Conservation (phyloP, 2,797 vertebrate genomes). For the Typhlichthys subterraneus region DNA sequence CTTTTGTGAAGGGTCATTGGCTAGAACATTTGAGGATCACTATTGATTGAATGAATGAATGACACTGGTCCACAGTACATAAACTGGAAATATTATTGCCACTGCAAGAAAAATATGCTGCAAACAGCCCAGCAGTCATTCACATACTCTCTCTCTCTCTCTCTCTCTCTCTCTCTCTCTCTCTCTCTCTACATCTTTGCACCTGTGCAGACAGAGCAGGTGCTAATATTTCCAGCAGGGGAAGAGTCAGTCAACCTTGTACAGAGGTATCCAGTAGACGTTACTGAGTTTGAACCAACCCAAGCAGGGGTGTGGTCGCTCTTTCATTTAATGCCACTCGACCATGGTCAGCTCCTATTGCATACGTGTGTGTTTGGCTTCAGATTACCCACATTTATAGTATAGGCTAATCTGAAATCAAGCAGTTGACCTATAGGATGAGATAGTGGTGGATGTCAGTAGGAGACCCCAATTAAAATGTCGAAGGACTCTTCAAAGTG, state of each 20-base stretch:
- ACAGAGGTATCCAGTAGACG: conserved; percentile 29
- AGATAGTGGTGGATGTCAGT: conserved; percentile 41
- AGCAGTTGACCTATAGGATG: neutral
- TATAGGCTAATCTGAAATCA: neutral
- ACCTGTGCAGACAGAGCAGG: conserved; percentile 64
- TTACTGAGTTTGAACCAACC: neutral
- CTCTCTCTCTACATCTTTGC: conserved; percentile 29
- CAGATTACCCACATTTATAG: neutral
- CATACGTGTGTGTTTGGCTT: no score
- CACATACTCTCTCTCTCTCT: conserved; percentile 12
- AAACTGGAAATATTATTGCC: no score
- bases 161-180: neutral
- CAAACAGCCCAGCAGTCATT: neutral
- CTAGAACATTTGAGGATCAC: no score
- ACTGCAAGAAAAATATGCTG: no score
- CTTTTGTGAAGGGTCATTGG: no score
- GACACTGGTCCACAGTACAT: no score
- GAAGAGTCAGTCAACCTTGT: conserved; percentile 50
- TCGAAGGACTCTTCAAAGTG: conserved; percentile 45
- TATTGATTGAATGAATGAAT: no score
- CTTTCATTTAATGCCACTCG: no score
- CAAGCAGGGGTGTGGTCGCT: neutral
- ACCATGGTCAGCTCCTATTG: no score
- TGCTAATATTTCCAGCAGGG: conserved; percentile 38
- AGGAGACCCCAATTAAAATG: conserved; percentile 44